These are phyloP conservation scores for Thera britannica DNA, from an alignment of 2,888 invertebrate genomes.

Conservation along the genomic window DNA sequence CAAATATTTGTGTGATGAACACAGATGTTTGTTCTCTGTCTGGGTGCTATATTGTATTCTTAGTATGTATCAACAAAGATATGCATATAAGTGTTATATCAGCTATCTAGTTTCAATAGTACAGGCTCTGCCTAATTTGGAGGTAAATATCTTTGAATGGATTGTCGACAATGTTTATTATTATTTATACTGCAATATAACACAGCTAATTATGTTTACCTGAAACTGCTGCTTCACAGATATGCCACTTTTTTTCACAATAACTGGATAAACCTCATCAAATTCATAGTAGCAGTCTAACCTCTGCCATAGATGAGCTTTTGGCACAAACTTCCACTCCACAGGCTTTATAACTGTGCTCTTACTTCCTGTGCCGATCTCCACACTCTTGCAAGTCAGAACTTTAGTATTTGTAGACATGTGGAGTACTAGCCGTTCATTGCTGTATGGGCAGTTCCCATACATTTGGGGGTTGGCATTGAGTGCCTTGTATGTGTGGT, in stretches of 20 bases:
- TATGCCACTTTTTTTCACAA: conserved; percentile 85
- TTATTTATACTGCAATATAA: too few relatives aligned
- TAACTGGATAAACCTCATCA: conserved; percentile 90
- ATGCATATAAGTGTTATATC: too few relatives aligned
- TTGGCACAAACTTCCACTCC: conserved; percentile 91
- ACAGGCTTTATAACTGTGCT: conserved; percentile 86
- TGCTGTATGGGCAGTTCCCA: conserved; percentile 80
- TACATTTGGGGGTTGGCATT: conserved; percentile 84
- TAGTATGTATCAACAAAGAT: too few relatives aligned
- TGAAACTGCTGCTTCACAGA: conserved; percentile 89
- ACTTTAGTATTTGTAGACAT: conserved; percentile 82
- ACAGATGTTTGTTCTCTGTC: too few relatives aligned
- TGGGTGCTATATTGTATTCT: too few relatives aligned
- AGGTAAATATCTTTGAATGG: too few relatives aligned
- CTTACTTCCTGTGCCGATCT: conserved; percentile 74
- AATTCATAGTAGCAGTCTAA: conserved; percentile 91
- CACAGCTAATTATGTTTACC: conserved; percentile 64
- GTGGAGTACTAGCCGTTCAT: conserved; percentile 88
- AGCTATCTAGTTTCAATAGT: too few relatives aligned
- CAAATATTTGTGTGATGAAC: too few relatives aligned
- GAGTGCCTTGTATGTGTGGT: conserved; percentile 83
- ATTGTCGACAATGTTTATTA: too few relatives aligned
- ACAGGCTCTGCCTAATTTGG: too few relatives aligned
- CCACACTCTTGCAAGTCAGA: conserved; percentile 87
- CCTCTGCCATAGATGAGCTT: conserved; percentile 89